Conservation (phyloP, 2,797 vertebrate genomes). For the Anguilla anguilla region DNA sequence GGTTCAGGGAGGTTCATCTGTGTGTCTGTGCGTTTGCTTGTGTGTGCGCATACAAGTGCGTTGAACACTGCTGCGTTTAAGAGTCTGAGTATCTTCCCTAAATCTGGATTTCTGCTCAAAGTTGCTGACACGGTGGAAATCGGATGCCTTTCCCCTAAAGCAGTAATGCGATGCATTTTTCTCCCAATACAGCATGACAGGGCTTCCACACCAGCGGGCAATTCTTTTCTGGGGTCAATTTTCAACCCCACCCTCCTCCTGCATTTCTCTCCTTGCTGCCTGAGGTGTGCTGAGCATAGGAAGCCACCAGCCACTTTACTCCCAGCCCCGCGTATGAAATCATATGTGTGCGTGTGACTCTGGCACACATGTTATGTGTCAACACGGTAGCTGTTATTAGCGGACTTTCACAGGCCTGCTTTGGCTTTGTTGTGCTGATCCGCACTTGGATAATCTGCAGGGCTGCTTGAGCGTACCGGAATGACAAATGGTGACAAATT, state of each 20-base stretch:
- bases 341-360: neutral
- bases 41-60: no score
- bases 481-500: constrained; percentile 6
- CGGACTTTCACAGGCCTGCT: neutral
- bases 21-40: neutral
- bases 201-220: neutral
- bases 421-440: neutral
- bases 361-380: neutral
- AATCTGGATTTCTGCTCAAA: neutral
- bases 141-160: neutral
- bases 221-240: neutral
- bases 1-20: neutral
- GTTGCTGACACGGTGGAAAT: neutral
- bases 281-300: neutral
- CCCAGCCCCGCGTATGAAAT: neutral
- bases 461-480: neutral
- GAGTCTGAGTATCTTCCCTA: neutral
- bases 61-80: neutral
- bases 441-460: neutral
- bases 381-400: neutral
- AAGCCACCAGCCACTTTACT: neutral
- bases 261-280: neutral
- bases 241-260: neutral
- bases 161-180: neutral
- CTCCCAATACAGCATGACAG: neutral